phyloP scores from a whole-genome alignment of 2,888 invertebrate genomes.

The Eilema sororculum region DNA sequence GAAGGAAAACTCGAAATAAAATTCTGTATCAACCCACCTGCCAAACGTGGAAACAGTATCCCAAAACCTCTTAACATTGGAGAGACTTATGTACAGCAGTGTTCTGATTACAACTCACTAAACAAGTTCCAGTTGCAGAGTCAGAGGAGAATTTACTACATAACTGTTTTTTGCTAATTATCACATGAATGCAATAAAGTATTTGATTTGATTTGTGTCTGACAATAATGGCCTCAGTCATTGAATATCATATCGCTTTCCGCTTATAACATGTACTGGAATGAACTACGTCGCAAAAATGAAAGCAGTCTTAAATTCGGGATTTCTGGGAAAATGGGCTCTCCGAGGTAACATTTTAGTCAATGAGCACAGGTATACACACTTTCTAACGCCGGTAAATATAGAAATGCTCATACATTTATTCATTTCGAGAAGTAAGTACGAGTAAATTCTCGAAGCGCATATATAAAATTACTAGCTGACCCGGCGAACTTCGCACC shows the following conservation, averaged over 20 bases:
- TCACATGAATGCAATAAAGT: too few species aligned
- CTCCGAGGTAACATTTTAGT: conserved; percentile 20
- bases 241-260: conserved; percentile 15
- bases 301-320: conserved; percentile 25
- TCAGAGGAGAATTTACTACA: too few species aligned
- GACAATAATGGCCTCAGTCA: not conserved
- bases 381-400: not conserved
- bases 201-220: too few species aligned
- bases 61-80: too few species aligned
- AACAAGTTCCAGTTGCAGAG: too few species aligned
- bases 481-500: too few species aligned
- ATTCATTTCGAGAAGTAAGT: not conserved
- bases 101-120: too few species aligned
- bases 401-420: not conserved
- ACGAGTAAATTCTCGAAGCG: not conserved
- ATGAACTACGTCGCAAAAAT: conserved; percentile 30
- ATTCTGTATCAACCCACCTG: too few species aligned
- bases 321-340: conserved; percentile 20
- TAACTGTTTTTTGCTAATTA: too few species aligned
- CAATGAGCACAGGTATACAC: conserved; percentile 19
- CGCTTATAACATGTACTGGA: conserved; percentile 27
- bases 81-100: too few species aligned
- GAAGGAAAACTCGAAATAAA: too few species aligned
- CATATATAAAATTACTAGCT: not conserved
- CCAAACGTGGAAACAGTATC: too few species aligned